Evolutionary conservation across 2,797 vertebrate species (phyloP).

Genomic region (Siniperca obscura): DNA sequence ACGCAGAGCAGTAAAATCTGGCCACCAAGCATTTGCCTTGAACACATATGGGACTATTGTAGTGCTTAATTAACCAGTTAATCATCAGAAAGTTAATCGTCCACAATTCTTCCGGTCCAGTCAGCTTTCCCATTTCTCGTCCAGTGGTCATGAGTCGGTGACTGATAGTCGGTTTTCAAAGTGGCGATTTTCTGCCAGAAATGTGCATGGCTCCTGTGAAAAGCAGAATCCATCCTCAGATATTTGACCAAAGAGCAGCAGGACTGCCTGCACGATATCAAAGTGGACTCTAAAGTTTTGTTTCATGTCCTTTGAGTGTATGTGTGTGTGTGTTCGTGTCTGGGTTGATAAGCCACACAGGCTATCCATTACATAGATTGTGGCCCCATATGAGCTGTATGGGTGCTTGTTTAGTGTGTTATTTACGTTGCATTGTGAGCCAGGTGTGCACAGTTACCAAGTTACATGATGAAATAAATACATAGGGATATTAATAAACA

Average conservation of each 20-base stretch:
- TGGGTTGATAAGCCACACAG: not conserved
- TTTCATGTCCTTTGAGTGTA: conserved; percentile 1
- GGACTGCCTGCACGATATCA: not conserved
- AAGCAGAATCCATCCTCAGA: conserved; percentile 9
- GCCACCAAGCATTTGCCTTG: not conserved
- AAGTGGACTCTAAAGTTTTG: not conserved
- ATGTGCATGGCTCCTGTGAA: not conserved
- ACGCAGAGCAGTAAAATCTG: not conserved
- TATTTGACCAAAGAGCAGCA: not conserved
- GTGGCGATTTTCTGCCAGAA: conserved; percentile 17
- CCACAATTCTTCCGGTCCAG: not conserved
- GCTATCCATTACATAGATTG: conserved; percentile 30
- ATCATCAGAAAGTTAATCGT: conserved; percentile 8
- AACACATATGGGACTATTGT: not conserved
- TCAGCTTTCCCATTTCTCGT: conserved; percentile 9
- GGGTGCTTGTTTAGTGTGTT: conserved; percentile 13
- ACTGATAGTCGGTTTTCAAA: not conserved
- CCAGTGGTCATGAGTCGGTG: not conserved
- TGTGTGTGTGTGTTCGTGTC: conserved; percentile 10
- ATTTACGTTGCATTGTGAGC: conserved; percentile 46
- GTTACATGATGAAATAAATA: conserved; percentile 41
- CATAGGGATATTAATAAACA: conserved; percentile 47
- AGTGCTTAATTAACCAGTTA: not conserved
- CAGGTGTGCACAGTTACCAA: conserved; percentile 53
- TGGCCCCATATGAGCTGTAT: conserved; percentile 31